phyloP scores from a whole-genome alignment of 2,888 invertebrate species.

The Scaptomyza caliginosa region DNA sequence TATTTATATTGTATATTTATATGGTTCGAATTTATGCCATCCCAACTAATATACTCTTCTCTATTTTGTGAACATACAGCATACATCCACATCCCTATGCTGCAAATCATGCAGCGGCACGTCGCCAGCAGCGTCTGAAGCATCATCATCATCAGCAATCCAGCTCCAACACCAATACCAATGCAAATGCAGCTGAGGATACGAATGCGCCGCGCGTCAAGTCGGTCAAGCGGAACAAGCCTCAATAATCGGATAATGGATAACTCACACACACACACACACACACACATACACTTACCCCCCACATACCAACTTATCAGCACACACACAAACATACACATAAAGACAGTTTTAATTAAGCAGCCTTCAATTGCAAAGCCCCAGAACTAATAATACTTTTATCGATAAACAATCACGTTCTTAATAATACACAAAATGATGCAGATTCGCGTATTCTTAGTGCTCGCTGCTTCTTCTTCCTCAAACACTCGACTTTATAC shows the following conservation, averaged over 20 bases:
- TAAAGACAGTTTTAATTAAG: slow-evolving; percentile 10
- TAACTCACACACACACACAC: slow-evolving; percentile 8
- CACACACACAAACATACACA: slow-evolving; percentile 1
- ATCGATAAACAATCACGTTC: slow-evolving; percentile 10
- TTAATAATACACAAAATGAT: neutral
- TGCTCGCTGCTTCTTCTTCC: neutral
- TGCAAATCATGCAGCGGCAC: slow-evolving; percentile 69
- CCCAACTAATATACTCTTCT: slow-evolving; percentile 27
- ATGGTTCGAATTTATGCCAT: neutral
- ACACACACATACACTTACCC: too few relatives aligned
- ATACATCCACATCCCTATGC: slow-evolving; percentile 84
- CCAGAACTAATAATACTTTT: slow-evolving; percentile 2
- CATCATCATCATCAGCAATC: slow-evolving; percentile 63
- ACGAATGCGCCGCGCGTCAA: slow-evolving; percentile 34
- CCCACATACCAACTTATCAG: neutral
- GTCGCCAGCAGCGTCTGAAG: slow-evolving; percentile 82
- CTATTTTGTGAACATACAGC: slow-evolving; percentile 58
- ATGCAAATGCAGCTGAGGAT: slow-evolving; percentile 16
- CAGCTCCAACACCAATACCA: slow-evolving; percentile 13
- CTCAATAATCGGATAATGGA: slow-evolving; percentile 45
- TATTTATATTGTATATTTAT: neutral
- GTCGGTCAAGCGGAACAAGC: slow-evolving; percentile 54
- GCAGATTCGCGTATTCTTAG: slow-evolving; percentile 5
- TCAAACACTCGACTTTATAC: slow-evolving; percentile 1
- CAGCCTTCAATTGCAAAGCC: slow-evolving; percentile 30